These are phyloP conservation scores for Masticophis lateralis DNA, from an alignment of 2,797 vertebrate genomes.

Conservation along the genomic window DNA sequence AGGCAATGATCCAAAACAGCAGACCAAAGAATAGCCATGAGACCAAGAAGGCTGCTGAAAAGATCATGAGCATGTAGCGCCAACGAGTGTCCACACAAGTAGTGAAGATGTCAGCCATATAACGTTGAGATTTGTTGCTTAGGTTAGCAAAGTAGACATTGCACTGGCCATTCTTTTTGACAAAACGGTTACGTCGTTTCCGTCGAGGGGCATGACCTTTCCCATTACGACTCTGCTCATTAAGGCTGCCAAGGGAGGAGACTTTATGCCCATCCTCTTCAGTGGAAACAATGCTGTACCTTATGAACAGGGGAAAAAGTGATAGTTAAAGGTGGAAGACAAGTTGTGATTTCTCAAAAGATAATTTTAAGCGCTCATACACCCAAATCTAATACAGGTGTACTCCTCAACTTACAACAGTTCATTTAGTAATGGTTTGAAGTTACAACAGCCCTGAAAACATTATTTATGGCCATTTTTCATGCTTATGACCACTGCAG, in stretches of 20 bases:
- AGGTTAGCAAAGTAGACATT: slow-evolving; percentile 93
- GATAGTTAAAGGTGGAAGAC: slow-evolving; percentile 11
- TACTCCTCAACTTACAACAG: not conserved
- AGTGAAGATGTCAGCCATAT: slow-evolving; percentile 95
- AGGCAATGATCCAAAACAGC: slow-evolving; percentile 88
- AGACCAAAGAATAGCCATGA: slow-evolving; percentile 95
- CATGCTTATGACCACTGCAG: not conserved
- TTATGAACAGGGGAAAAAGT: slow-evolving; percentile 61
- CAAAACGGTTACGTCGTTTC: slow-evolving; percentile 89
- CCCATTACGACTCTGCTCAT: slow-evolving; percentile 77
- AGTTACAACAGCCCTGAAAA: not conserved
- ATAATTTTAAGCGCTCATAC: not conserved
- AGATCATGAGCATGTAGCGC: slow-evolving; percentile 93
- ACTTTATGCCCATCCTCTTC: slow-evolving; percentile 83
- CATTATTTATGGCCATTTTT: not conserved
- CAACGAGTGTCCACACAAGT: slow-evolving; percentile 96
- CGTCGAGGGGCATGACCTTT: slow-evolving; percentile 74
- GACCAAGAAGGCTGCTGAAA: slow-evolving; percentile 84
- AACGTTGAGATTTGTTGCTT: slow-evolving; percentile 90
- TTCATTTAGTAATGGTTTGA: not conserved
- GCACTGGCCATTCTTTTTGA: slow-evolving; percentile 96
- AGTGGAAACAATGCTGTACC: slow-evolving; percentile 86
- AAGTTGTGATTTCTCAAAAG: not conserved
- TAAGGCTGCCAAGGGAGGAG: slow-evolving; percentile 75
- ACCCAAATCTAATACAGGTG: not conserved